Conservation (phyloP, 1,140 invertebrate genomes). For the Coelopa frigida region DNA sequence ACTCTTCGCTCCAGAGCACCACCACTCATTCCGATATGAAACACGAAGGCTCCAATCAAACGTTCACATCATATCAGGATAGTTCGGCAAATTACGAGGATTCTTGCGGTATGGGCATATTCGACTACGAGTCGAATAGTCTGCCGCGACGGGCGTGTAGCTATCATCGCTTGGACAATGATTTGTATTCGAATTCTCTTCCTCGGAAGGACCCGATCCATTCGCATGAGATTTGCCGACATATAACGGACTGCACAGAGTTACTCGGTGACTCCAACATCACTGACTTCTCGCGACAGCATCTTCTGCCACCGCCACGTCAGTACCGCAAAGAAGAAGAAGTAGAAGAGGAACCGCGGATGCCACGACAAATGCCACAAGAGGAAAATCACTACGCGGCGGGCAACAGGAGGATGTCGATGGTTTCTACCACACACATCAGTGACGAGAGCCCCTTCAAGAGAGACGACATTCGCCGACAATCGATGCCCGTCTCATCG, state of each 20-base stretch:
- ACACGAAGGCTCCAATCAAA: no score
- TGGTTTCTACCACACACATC: slow-evolving; percentile 21
- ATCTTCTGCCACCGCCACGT: slow-evolving; percentile 33
- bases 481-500: slow-evolving; percentile 37
- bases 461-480: slow-evolving; percentile 30
- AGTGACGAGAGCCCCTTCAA: slow-evolving; percentile 26
- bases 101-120: no score
- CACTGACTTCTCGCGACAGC: slow-evolving; percentile 31
- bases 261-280: slow-evolving; percentile 22
- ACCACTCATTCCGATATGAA: no score
- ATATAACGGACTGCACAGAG: slow-evolving; percentile 37
- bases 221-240: slow-evolving; percentile 34
- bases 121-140: slow-evolving; percentile 42
- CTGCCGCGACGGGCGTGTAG: slow-evolving; percentile 33
- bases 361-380: not conserved
- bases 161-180: slow-evolving; percentile 31
- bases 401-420: slow-evolving; percentile 28
- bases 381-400: slow-evolving; percentile 10
- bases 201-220: slow-evolving; percentile 27
- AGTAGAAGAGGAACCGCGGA: slow-evolving; percentile 22
- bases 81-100: no score
- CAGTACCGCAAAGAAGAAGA: slow-evolving; percentile 37
- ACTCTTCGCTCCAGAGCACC: no score
- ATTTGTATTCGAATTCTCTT: slow-evolving; percentile 38
- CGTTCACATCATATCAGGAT: no score